Percentiles rank a stretch among this genome's conserved stretches.
Evolutionary conservation across 2,113 vertebrate genomes (phyloP).

Genomic region (Antigone vipio): DNA sequence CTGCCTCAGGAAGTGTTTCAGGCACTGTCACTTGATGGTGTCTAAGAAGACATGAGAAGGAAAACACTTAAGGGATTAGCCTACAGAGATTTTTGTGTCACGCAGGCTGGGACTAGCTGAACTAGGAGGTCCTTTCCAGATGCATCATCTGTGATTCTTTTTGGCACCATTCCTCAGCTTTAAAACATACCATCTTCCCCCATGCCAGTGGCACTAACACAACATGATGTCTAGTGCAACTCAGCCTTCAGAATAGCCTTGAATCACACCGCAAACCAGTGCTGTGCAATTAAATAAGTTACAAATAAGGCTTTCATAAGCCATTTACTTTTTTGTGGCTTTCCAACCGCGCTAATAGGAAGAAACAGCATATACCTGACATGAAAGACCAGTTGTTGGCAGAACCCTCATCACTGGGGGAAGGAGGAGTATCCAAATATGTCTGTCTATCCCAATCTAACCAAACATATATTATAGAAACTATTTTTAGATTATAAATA

Average conservation of each 20-base stretch:
- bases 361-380: neutral
- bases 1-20: neutral
- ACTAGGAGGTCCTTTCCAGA: neutral
- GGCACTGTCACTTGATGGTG: neutral
- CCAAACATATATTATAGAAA: neutral
- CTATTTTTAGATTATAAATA: neutral
- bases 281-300: neutral
- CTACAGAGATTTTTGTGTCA: neutral
- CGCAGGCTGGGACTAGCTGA: neutral
- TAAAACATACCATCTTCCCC: neutral
- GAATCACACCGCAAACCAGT: neutral
- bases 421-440: neutral
- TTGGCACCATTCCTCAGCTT: neutral
- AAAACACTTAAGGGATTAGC: neutral
- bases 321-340: neutral
- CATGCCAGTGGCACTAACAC: neutral
- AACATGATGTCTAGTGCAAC: neutral
- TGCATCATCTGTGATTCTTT: neutral
- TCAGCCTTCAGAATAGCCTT: neutral
- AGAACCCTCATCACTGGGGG: neutral
- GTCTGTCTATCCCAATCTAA: neutral
- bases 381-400: neutral
- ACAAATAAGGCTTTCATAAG: neutral
- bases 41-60: neutral
- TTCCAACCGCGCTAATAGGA: neutral